phyloP scores from a whole-genome alignment of 2,888 invertebrate species.

The Mimumesa dahlbomi region DNA sequence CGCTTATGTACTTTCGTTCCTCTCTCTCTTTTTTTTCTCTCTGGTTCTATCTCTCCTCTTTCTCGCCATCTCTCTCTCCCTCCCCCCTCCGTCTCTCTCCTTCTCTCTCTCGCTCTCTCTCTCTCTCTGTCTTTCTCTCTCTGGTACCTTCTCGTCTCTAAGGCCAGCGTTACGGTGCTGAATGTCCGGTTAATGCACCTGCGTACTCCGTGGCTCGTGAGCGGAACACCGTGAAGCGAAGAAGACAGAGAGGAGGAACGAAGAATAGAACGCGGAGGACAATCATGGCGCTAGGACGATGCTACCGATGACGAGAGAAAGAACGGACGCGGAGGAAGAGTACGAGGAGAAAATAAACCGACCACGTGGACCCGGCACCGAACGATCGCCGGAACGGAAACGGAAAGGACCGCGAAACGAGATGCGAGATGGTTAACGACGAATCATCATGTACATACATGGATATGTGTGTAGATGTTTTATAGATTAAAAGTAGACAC shows the following conservation, averaged over 20 bases:
- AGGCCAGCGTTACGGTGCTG: constrained; percentile 73
- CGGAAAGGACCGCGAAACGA: neutral
- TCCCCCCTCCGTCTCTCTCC: constrained; percentile 22
- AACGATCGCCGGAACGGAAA: constrained; percentile 12
- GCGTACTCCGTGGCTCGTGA: constrained; percentile 72
- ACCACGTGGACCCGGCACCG: constrained; percentile 47
- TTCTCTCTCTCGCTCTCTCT: constrained; percentile 1
- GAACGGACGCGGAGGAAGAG: constrained; percentile 9
- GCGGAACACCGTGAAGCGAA: constrained; percentile 63
- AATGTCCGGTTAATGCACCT: constrained; percentile 79
- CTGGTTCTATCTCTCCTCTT: constrained; percentile 24
- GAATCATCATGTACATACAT: neutral
- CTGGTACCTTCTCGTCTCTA: constrained; percentile 48
- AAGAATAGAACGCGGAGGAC: constrained; percentile 52
- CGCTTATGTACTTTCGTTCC: constrained; percentile 3
- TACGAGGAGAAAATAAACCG: constrained; percentile 28
- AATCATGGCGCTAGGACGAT: constrained; percentile 50
- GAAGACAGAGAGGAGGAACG: constrained; percentile 39
- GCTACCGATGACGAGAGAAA: constrained; percentile 50
- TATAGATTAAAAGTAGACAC: too few relatives aligned
- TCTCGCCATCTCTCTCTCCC: constrained; percentile 9
- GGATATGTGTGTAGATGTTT: too few relatives aligned
- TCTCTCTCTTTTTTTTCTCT: constrained; percentile 29
- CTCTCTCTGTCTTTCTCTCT: constrained; percentile 7
- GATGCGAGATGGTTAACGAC: neutral